Percentiles rank a stretch among this genome's conserved stretches.
Evolutionary conservation across 2,888 invertebrate species (phyloP).

Genomic region (Mythimna vitellina): DNA sequence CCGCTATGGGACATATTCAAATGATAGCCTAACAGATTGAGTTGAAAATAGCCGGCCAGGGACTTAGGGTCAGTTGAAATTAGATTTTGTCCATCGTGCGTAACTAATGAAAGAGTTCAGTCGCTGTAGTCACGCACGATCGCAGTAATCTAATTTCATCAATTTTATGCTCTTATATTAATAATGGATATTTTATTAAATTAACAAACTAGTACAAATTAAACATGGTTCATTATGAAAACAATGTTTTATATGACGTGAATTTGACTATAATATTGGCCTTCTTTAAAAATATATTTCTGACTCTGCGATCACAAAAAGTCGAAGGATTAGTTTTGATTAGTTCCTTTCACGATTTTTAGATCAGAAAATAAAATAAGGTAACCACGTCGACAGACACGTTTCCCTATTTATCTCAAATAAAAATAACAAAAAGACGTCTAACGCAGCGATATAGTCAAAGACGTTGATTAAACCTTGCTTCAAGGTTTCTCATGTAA

Average conservation of each 20-base stretch:
- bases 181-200: slow-evolving; percentile 16
- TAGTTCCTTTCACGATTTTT: neutral
- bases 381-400: slow-evolving; percentile 12
- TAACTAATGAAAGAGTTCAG: slow-evolving; percentile 55
- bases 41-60: slow-evolving; percentile 43
- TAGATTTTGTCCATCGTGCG: slow-evolving; percentile 39
- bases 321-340: neutral
- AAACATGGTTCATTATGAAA: slow-evolving; percentile 1
- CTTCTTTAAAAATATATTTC: neutral
- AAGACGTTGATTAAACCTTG: slow-evolving; percentile 59
- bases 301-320: neutral
- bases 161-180: slow-evolving; percentile 8
- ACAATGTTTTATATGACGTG: slow-evolving; percentile 20
- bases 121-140: slow-evolving; percentile 29
- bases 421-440: slow-evolving; percentile 22
- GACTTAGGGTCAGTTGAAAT: slow-evolving; percentile 45
- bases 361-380: neutral
- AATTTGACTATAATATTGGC: no score
- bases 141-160: slow-evolving; percentile 28
- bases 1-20: slow-evolving; percentile 46
- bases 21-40: slow-evolving; percentile 35
- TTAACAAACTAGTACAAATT: neutral
- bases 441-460: slow-evolving; percentile 50
- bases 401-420: slow-evolving; percentile 5
- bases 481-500: slow-evolving; percentile 38